Evolutionary conservation across 1,140 invertebrate species (phyloP).

Genomic region (Drosophila malerkotliana): DNA sequence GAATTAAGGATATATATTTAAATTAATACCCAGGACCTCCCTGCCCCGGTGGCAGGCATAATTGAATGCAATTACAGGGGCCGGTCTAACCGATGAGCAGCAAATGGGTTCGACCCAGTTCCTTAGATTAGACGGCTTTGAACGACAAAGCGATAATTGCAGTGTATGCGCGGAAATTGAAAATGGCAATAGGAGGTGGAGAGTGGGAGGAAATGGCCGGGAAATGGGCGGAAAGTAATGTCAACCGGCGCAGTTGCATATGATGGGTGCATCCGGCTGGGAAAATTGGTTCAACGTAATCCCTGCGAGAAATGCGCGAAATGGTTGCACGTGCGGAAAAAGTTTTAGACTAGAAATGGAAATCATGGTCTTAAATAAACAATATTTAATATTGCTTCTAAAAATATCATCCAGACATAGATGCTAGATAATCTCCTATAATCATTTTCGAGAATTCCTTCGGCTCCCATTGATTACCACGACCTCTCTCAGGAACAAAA

Average conservation of each 20-base stretch:
- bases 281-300: constrained; percentile 37
- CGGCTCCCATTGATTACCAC: not conserved
- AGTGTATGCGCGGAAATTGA: constrained; percentile 72
- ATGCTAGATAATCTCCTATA: not conserved
- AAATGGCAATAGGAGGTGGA: constrained; percentile 20
- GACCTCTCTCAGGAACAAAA: constrained; percentile 1
- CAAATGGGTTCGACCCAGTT: constrained; percentile 67
- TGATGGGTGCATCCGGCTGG: constrained; percentile 35
- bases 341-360: not conserved
- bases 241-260: constrained; percentile 29
- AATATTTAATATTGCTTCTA: not conserved
- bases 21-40: constrained; percentile 42
- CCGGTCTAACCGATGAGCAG: constrained; percentile 44
- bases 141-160: constrained; percentile 58
- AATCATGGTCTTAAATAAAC: not conserved
- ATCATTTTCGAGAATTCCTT: not conserved
- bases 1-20: constrained; percentile 70
- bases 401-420: not conserved
- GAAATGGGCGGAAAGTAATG: constrained; percentile 51
- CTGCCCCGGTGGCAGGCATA: constrained; percentile 43
- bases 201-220: constrained; percentile 16
- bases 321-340: constrained; percentile 2
- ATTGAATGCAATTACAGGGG: constrained; percentile 67
- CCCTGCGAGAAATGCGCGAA: constrained; percentile 9
- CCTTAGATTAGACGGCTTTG: constrained; percentile 37